A percentile compares a stretch with the other conserved stretches of the same genome.
Evolutionary conservation across 2,888 invertebrate genomes (phyloP).

Genomic region (Apamea monoglypha): DNA sequence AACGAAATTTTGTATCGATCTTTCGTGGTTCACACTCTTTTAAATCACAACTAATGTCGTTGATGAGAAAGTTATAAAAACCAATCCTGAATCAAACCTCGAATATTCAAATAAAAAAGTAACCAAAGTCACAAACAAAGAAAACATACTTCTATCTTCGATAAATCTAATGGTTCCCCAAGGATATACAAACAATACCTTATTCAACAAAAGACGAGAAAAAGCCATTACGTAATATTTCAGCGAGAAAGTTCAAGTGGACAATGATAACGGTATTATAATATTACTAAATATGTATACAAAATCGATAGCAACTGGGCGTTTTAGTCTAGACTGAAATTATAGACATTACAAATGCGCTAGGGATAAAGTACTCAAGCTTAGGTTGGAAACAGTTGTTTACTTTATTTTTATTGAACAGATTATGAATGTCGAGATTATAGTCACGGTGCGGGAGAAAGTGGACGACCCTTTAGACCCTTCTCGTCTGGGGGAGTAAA

Average conservation of each 20-base stretch:
- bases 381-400: background rate
- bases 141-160: constrained; percentile 16
- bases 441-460: background rate
- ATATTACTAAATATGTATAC: constrained; percentile 23
- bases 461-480: background rate
- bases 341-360: constrained; percentile 23
- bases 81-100: background rate
- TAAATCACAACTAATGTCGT: background rate
- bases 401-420: background rate
- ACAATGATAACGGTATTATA: constrained; percentile 8
- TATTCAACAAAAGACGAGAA: constrained; percentile 22
- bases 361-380: constrained; percentile 7
- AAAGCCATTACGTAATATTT: constrained; percentile 29
- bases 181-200: constrained; percentile 33
- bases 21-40: background rate
- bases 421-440: background rate
- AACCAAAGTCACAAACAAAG: constrained; percentile 11
- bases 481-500: constrained; percentile 4
- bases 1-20: too few species aligned
- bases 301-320: constrained; percentile 46
- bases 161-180: constrained; percentile 47
- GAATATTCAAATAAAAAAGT: constrained; percentile 20
- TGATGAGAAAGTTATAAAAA: background rate
- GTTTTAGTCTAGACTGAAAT: constrained; percentile 48
- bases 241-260: constrained; percentile 14